Evolutionary conservation across 35 echinoderm and acorn worm species (phyloP).

Genomic region (Apostichopus japonicus): DNA sequence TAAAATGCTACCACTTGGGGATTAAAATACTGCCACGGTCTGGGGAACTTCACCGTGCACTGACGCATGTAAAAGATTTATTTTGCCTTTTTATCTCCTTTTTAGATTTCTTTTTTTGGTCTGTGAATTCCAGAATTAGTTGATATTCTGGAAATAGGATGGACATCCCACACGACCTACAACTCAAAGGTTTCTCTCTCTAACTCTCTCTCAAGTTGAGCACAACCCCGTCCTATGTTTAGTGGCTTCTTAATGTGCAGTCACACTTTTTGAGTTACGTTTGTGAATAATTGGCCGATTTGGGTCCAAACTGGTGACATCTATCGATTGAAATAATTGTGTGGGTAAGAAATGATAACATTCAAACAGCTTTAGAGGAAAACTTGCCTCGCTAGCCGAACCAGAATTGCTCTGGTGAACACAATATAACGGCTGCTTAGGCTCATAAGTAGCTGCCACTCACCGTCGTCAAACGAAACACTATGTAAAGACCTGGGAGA

Average conservation of each 20-base stretch:
- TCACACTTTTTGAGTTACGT: slow-evolving; percentile 39
- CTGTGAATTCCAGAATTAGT: too few species aligned
- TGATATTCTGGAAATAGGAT: neutral
- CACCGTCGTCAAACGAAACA: neutral
- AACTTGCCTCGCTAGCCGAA: slow-evolving; percentile 1
- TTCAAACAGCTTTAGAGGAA: slow-evolving; percentile 19
- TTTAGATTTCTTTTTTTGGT: neutral
- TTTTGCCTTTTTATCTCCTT: neutral
- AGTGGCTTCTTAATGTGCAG: slow-evolving; percentile 25
- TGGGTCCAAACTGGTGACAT: slow-evolving; percentile 33
- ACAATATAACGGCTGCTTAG: slow-evolving; percentile 37
- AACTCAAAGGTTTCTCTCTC: neutral
- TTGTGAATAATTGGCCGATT: slow-evolving; percentile 46
- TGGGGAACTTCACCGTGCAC: slow-evolving; percentile 5
- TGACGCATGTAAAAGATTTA: neutral
- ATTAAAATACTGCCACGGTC: slow-evolving; percentile 1
- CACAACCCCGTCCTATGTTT: slow-evolving; percentile 4
- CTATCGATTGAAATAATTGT: slow-evolving; percentile 45
- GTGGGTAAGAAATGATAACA: slow-evolving; percentile 43
- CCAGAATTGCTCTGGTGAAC: slow-evolving; percentile 22
- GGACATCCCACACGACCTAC: slow-evolving; percentile 35
- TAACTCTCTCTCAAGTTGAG: neutral
- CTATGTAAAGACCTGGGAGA: neutral
- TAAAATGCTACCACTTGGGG: neutral
- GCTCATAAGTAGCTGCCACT: slow-evolving; percentile 38